A percentile compares a stretch with the other conserved stretches of the same genome.
Evolutionary conservation across 1,140 invertebrate species (phyloP).

Genomic region (Steinernema feltiae): DNA sequence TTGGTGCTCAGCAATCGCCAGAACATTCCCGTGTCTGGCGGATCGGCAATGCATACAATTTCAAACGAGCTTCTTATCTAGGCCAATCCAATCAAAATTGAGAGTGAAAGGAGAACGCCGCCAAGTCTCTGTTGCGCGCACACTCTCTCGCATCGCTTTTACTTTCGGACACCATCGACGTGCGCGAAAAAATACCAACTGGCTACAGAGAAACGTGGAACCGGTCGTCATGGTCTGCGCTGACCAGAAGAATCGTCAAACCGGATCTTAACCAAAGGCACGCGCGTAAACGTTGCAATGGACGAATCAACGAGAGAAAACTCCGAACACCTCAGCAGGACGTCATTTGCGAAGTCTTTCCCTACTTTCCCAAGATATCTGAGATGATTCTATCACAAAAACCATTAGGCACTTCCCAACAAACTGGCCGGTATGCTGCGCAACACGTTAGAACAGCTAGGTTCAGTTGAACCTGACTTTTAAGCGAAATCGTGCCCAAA

Average conservation of each 20-base stretch:
- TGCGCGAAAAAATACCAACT: constrained; percentile 15
- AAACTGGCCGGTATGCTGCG: too few species aligned
- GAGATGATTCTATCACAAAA: not conserved
- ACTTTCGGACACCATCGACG: constrained; percentile 3
- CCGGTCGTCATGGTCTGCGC: constrained; percentile 10
- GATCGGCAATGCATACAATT: constrained; percentile 15
- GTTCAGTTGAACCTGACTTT: too few species aligned
- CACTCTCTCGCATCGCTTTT: not conserved
- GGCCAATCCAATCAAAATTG: constrained; percentile 13
- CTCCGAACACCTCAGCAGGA: not conserved
- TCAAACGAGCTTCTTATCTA: constrained; percentile 14
- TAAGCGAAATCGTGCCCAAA: too few species aligned
- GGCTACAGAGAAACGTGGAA: constrained; percentile 13
- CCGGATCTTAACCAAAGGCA: not conserved
- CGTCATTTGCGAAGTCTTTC: not conserved
- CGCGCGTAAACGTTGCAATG: constrained; percentile 9
- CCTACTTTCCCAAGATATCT: too few species aligned
- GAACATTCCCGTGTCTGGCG: not conserved
- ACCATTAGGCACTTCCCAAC: not conserved
- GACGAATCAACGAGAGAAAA: not conserved
- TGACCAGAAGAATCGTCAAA: constrained; percentile 13
- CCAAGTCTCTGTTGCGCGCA: not conserved
- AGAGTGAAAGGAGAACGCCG: constrained; percentile 14
- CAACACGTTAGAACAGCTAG: too few species aligned
- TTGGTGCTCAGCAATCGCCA: not conserved